A percentile compares a stretch with the other conserved stretches of the same genome.
Evolutionary conservation across 2,888 invertebrate species (phyloP).

Genomic region (Bembecia ichneumoniformis): DNA sequence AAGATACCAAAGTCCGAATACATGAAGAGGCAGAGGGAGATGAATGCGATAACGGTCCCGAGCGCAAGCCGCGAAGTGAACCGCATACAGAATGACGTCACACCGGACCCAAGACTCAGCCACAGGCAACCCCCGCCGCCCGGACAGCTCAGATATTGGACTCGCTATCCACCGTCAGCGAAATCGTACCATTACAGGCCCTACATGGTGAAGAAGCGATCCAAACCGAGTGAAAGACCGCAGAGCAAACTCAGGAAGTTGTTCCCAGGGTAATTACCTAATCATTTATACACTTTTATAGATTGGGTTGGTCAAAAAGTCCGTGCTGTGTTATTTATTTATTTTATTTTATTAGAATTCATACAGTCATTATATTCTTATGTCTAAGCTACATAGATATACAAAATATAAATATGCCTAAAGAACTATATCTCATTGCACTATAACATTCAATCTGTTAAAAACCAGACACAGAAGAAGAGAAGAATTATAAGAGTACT

Average conservation of each 20-base stretch:
- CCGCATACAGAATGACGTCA: slow-evolving; percentile 47
- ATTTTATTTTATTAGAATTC: too few species aligned
- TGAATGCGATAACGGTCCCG: slow-evolving; percentile 71
- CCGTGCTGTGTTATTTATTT: too few species aligned
- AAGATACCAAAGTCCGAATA: slow-evolving; percentile 48
- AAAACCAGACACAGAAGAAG: too few species aligned
- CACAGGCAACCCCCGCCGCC: slow-evolving; percentile 30
- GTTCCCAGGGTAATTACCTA: slow-evolving; percentile 53
- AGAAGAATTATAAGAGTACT: too few species aligned
- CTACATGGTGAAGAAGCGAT: slow-evolving; percentile 43
- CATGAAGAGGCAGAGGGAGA: slow-evolving; percentile 47
- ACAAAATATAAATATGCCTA: too few species aligned
- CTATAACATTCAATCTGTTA: too few species aligned
- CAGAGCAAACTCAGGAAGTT: slow-evolving; percentile 47
- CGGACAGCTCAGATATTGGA: slow-evolving; percentile 9
- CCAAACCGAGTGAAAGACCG: slow-evolving; percentile 17
- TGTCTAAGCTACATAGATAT: too few species aligned
- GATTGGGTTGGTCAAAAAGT: too few species aligned
- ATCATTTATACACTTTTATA: not conserved
- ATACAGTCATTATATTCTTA: too few species aligned
- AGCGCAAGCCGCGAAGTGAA: slow-evolving; percentile 43
- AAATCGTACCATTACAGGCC: slow-evolving; percentile 28
- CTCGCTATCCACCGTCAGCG: slow-evolving; percentile 17
- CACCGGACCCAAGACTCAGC: slow-evolving; percentile 35
- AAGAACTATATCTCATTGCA: too few species aligned